Conservation (phyloP, 2,888 invertebrate species). For the Poecilus cupreus region DNA sequence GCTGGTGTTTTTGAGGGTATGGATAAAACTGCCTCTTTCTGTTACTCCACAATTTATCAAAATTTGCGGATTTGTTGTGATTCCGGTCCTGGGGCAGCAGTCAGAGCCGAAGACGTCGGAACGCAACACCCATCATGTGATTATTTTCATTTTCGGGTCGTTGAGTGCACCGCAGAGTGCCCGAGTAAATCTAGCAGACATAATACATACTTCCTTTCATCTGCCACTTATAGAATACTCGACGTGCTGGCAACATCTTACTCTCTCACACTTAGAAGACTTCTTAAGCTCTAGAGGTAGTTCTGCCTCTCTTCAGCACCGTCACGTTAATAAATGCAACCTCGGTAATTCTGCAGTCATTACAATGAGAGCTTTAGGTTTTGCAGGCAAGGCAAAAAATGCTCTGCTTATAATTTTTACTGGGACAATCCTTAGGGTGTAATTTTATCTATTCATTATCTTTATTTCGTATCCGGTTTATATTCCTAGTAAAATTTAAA, state of each 20-base stretch:
- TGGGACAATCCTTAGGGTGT: too few relatives aligned
- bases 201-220: slow-evolving; percentile 61
- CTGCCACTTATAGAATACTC: slow-evolving; percentile 60
- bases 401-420: too few relatives aligned
- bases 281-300: background rate
- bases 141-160: slow-evolving; percentile 60
- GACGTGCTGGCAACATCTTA: slow-evolving; percentile 11
- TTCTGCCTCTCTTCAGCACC: background rate
- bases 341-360: slow-evolving; percentile 50
- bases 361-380: background rate
- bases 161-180: slow-evolving; percentile 58
- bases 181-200: slow-evolving; percentile 59
- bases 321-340: slow-evolving; percentile 38
- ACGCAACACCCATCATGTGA: slow-evolving; percentile 50
- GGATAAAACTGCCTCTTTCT: too few relatives aligned
- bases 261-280: background rate
- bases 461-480: too few relatives aligned
- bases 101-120: slow-evolving; percentile 2
- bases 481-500: too few relatives aligned
- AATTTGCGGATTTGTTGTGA: background rate
- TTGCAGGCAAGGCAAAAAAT: background rate
- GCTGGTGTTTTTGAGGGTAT: too few relatives aligned
- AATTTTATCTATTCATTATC: too few relatives aligned
- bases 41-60: background rate
- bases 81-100: background rate